Evolutionary conservation across 1,140 invertebrate species (phyloP), one percentile per base, ranked within the genome.

Genomic region (Alviniconcha marisindica): DNA sequence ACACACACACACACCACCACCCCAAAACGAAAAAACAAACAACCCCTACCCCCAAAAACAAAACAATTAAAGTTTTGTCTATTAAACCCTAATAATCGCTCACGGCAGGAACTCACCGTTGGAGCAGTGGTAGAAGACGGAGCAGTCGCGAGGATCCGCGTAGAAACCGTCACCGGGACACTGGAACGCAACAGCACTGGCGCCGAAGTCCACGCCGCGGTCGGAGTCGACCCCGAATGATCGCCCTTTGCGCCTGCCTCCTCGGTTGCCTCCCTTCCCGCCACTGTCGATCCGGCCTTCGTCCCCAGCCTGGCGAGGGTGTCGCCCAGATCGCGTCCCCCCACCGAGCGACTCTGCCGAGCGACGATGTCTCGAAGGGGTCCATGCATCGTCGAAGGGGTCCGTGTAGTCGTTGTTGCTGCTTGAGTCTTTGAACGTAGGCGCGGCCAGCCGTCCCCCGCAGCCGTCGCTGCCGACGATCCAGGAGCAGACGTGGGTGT

Each of bases 401-500:
- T 42, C 12, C 40, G 28, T 48, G 66, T 51, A 28, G 56, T 73
- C 36, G 14, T 48, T 2, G 66, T 24, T 40, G 54, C 4, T 40
- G 66, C 33, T 48, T 12, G n/a, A 28, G 21, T 82, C 48, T 0
- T 31, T 36, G 44, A 54, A 56, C 21, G 10, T 38, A 28, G 33
- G 14, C 15, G 54, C n/a, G 42, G 71, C 51, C 66, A 82, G 33
- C 28, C 60, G 31, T 24, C 69, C 51, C n/a, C 38, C 71, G 31
- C 85, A 86, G 0, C 80, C 83, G 38, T 71, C 60, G 4, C 18
- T 56, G 4, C 80, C 81, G 0, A 63, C 66, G 12, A 71, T 24
- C 83, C 85, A 84, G 24, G 80, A 71, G 71, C 86, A 87, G 2
- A 82, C 69, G 31, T 78, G 81, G 1, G 56, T 82, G 15, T 81